Evolutionary conservation across 2,113 vertebrate species (phyloP), one percentile per base, ranked within the genome.

Genomic region (Phocoena phocoena): DNA sequence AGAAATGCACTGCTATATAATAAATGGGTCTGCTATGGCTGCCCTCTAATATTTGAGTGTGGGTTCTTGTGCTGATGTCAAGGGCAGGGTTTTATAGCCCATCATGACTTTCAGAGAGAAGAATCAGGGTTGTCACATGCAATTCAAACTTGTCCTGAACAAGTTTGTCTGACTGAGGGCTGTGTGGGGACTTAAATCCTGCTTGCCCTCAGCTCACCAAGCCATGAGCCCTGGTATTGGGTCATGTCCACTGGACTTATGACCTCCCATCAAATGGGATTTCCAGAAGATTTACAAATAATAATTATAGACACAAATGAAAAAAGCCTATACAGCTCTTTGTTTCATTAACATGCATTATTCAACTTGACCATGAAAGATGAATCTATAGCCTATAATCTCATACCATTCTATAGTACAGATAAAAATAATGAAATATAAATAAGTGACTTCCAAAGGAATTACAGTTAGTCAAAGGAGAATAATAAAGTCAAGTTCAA

Each of bases 401-500:
- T 90, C 60, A 68, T 65, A 63, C 15, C 18, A n/a, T 28, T 94
- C 47, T 74, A 74, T 26, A 73, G 10, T 28, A 71, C 31, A 71
- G 41, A 55, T 89, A 38, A 79, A 95, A 74, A 79, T 13, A 94
- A 0, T 67, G 5, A 86, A 77, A 91, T 86, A 86, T 41, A 47
- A 88, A 36, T 91, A 90, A 93, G 25, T 90, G 17, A 71, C 47
- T 87, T 79, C 17, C 21, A 83, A 74, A 86, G 41, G 41, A 89
- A 77, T 79, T 68, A 8, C 3, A 74, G 11, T 79, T 60, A 20
- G 28, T 76, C 28, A 67, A 90, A 91, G 12, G 20, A 62, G 73
- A 90, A 88, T 47, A 84, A 90, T 65, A 74, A 92, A 92, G 26
- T 80, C 55, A 95, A 86, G 23, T 76, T 88, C 70, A 88, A 53